Base-by-base conservation (phyloP, 2,888 invertebrate species). In the Kryphioiulus occultus region DNA sequence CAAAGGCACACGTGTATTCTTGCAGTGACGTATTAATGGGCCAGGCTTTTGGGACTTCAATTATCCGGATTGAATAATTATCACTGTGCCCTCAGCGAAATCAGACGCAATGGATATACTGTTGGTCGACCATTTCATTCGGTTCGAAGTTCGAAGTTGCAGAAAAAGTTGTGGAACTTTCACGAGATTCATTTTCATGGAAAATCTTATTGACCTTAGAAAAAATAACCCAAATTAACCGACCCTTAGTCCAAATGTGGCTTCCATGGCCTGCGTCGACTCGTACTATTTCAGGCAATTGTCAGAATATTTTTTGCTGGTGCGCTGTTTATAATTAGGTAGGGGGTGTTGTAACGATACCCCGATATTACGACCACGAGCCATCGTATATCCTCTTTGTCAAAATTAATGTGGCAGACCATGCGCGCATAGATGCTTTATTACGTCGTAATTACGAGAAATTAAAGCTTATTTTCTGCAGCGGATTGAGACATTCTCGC, bases 271-370 rank as follows among this genome's bases (percentile, higher is more conserved):
- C 42, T 10, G 5, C 42, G 42, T 42, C n/a, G n/a, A n/a, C n/a
- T 35, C 7, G 7, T 7, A 35, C 35, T 7, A 35, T 35, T 35
- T 35, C 35, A 7, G 35, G 35, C 35, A 35, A 35, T 35, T 35
- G 2, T 35, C 17, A 7, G 47, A 47, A 10, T 17, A 1, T 47
- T 47, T 47, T 47, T 47, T 47, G 2, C 15, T 47, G 47, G 17
- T 47, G 12, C 15, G 12, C 17, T 3, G 47, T 59, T 59, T 19
- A 0, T 59, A 59, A 59, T 59, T 59, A 59, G 2, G n/a, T 7
- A 59, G 53, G n/a, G 53, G 53, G 53, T 59, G 53, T 59, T n/a
- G n/a, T 59, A 59, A 59, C n/a, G 53, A 59, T 19, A 59, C 53
- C 53, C n/a, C 53, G 2, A 59, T 59, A 59, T 59, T n/a, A 2